phyloP scores from a whole-genome alignment of 2,113 vertebrate species.

The Parotia lawesii region DNA sequence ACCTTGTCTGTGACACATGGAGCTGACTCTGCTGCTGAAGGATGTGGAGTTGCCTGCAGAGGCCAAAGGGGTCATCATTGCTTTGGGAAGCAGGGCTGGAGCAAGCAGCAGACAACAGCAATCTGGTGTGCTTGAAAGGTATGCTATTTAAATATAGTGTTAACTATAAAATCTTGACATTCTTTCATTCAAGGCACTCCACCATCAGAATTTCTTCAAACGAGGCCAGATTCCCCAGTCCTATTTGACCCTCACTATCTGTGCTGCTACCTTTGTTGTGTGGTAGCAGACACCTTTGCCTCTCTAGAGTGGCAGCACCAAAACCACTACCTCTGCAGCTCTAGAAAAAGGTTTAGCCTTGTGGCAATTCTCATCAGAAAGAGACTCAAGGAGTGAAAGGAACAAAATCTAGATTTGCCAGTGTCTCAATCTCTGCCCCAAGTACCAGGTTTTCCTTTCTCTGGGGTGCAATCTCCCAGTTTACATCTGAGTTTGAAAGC shows the following conservation, averaged over 20 bases:
- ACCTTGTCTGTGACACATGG: neutral
- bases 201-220: neutral
- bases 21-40: neutral
- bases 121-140: neutral
- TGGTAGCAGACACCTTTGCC: neutral
- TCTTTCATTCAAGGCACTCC: neutral
- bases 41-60: neutral
- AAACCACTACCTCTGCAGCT: neutral
- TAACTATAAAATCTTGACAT: neutral
- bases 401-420: neutral
- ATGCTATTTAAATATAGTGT: neutral
- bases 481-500: neutral
- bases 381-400: neutral
- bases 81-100: neutral
- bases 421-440: neutral
- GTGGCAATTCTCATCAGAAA: neutral
- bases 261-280: neutral
- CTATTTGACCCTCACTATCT: neutral
- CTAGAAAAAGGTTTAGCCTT: neutral
- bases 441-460: neutral
- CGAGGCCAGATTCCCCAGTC: neutral
- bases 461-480: neutral
- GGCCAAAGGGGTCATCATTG: neutral
- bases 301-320: neutral
- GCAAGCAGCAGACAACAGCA: neutral